A percentile compares a stretch with the other conserved stretches of the same genome.
Evolutionary conservation across 2,113 vertebrate genomes (phyloP).

Genomic region (Nothobranchius furzeri): DNA sequence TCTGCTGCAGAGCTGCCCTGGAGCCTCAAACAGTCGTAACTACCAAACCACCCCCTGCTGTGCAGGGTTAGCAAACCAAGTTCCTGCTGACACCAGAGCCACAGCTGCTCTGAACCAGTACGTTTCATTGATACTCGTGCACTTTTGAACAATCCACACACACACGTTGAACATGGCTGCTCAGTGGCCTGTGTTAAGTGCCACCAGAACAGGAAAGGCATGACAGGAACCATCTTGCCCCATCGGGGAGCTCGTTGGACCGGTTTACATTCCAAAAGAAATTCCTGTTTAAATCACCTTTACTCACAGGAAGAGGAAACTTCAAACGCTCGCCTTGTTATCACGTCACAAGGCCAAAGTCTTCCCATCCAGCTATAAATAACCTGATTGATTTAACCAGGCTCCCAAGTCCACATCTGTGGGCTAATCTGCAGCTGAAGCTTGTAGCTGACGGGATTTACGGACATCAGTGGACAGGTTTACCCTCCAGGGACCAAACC

Average conservation of each 20-base stretch:
- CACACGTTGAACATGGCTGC: neutral
- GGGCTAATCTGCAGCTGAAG: neutral
- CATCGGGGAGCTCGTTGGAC: slow-evolving; percentile 31
- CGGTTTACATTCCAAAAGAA: slow-evolving; percentile 13
- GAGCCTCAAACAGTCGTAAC: neutral
- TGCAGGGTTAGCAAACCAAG: no score
- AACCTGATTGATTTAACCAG: neutral
- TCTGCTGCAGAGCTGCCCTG: slow-evolving; percentile 2
- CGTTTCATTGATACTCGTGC: neutral
- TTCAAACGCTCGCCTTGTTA: neutral
- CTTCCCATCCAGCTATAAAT: neutral
- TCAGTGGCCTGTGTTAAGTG: neutral
- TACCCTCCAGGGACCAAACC: no score
- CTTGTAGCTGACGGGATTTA: neutral
- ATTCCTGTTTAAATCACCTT: neutral
- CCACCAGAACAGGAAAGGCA: slow-evolving; percentile 12
- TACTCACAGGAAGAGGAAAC: no score
- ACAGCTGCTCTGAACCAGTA: neutral
- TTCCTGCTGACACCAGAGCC: neutral
- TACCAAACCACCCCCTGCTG: no score
- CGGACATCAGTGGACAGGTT: neutral
- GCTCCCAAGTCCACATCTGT: neutral
- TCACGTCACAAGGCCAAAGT: neutral
- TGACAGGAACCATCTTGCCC: neutral
- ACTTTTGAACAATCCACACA: neutral